Evolutionary conservation across 1,140 invertebrate genomes (phyloP), one percentile per base, ranked within the genome.

Genomic region (Zophobas atratus): DNA sequence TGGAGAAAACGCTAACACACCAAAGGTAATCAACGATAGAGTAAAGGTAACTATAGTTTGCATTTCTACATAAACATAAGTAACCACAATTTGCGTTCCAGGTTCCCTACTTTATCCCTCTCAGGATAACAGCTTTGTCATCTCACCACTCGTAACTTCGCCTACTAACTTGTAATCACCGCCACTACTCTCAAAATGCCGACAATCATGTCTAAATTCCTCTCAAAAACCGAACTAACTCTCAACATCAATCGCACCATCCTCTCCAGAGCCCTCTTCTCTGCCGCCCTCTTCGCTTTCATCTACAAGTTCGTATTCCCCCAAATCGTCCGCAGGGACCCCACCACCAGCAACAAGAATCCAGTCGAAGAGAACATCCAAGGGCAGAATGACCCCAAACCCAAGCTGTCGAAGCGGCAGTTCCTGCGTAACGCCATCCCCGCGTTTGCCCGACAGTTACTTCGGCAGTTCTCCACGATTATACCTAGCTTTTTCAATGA

Each of bases 401-500:
- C 74, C 33, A 82, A 51, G 5, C 79, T 70, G 6, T 74, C 53
- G 51, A 82, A 77, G 75, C 74, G 48, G 71, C 79, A 76, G 56
- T 56, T 75, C 6, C 55, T 84, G n/a, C 70, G 71, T 5, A 81
- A 70, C 63, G 57, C 77, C 79, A 86, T 89, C 1, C 91, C 93
- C 0, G 92, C 92, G 0, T 81, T 94, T 3, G 96, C 98, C 86
- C 89, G 91, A 80, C 91, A 93, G 79, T 99, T 99, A 87, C 80
- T 95, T 0, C 87, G 91, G 41, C 95, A 98, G 86, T 89, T 99
- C 70, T 86, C 92, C 38, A 91, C 91, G 73, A 97, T 99, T 93
- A 93, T 99, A 57, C 98, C 98, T 0, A 91, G 93, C 67, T 84
- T 97, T 74, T 91, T 94, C 79, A 94, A 92, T 67, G 92, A 92